phyloP scores from a whole-genome alignment of 2,888 invertebrate genomes.

The Taphrorychus bicolor region DNA sequence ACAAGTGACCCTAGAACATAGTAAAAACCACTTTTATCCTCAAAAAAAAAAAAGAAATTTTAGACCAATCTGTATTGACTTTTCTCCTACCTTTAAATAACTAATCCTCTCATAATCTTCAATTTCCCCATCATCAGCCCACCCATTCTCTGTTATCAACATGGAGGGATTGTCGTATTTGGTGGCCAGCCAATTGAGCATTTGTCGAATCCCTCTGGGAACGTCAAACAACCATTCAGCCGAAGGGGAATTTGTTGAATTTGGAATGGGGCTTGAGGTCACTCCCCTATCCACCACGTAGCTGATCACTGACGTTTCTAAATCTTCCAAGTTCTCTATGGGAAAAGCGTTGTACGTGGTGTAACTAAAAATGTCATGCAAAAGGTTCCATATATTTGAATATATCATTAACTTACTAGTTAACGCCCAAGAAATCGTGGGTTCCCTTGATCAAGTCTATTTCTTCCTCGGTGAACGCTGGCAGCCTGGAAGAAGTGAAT shows the following conservation, averaged over 20 bases:
- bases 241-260: slow-evolving; percentile 56
- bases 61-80: no score
- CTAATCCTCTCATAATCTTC: slow-evolving; percentile 42
- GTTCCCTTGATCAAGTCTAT: slow-evolving; percentile 65
- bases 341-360: slow-evolving; percentile 16
- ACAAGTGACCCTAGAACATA: slow-evolving; percentile 26
- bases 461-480: slow-evolving; percentile 66
- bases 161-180: slow-evolving; percentile 62
- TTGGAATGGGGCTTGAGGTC: slow-evolving; percentile 44
- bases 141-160: slow-evolving; percentile 60
- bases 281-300: slow-evolving; percentile 70
- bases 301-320: slow-evolving; percentile 51
- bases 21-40: no score
- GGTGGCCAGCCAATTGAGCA: slow-evolving; percentile 61
- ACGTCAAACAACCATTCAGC: slow-evolving; percentile 55
- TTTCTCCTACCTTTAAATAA: slow-evolving; percentile 20
- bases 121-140: slow-evolving; percentile 12
- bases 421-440: slow-evolving; percentile 74
- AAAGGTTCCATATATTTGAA: not conserved
- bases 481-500: slow-evolving; percentile 23
- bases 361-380: slow-evolving; percentile 13
- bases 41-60: no score
- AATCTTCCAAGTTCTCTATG: not conserved
- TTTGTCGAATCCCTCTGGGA: slow-evolving; percentile 66
- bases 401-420: slow-evolving; percentile 57